Percentiles rank a stretch among this genome's conserved stretches.
Conservation (phyloP, 2,888 invertebrate species). For the Neelides folsomi region DNA sequence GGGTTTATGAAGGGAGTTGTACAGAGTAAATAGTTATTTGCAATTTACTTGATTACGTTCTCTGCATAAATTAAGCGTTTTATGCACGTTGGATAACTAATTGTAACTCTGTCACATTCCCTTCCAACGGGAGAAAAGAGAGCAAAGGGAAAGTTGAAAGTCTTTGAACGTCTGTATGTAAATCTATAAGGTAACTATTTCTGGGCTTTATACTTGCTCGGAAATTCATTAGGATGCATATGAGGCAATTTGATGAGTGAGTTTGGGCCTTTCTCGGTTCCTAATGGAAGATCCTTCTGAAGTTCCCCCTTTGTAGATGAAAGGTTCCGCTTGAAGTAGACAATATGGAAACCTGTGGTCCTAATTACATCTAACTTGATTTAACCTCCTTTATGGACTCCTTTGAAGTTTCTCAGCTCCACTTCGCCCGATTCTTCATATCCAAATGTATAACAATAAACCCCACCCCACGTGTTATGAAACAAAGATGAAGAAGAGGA, state of each 20-base stretch:
- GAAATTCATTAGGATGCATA: neutral
- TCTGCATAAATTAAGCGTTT: too few species aligned
- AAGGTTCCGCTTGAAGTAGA: neutral
- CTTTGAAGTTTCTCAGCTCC: constrained; percentile 4
- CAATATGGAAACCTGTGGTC: constrained; percentile 14
- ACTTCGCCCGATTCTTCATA: neutral
- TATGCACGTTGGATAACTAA: too few species aligned
- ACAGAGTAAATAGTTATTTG: too few species aligned
- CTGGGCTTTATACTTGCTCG: neutral
- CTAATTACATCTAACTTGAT: constrained; percentile 19
- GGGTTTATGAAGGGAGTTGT: too few species aligned
- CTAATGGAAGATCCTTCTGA: neutral
- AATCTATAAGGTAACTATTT: too few species aligned
- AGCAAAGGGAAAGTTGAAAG: too few species aligned
- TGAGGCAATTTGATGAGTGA: neutral
- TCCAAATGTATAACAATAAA: neutral
- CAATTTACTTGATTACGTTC: too few species aligned
- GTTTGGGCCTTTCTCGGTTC: neutral
- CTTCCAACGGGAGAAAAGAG: too few species aligned
- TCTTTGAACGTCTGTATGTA: too few species aligned
- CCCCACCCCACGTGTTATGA: neutral
- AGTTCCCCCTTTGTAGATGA: neutral
- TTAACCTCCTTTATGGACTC: constrained; percentile 7
- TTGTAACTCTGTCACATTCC: too few species aligned
- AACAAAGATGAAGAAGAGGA: neutral